phyloP scores from a whole-genome alignment of 1,140 invertebrate genomes.

The Gyrodactylus bullatarudis region DNA sequence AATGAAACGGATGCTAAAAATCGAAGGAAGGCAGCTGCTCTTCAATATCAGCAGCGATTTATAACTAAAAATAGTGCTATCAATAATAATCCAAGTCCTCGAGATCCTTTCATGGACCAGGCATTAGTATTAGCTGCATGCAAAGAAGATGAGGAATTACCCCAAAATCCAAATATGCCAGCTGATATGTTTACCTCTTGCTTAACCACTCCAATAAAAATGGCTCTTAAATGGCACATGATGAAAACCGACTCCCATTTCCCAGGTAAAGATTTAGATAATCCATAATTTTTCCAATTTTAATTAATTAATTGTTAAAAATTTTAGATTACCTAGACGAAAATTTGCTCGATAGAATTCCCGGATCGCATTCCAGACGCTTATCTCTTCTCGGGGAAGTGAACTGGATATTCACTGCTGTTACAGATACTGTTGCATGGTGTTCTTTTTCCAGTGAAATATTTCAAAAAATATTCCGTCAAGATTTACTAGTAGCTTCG shows the following conservation, averaged over 20 bases:
- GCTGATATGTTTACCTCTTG: slow-evolving; percentile 91
- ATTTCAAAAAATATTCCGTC: slow-evolving; percentile 72
- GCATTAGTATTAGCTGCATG: slow-evolving; percentile 88
- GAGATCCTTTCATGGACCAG: slow-evolving; percentile 25
- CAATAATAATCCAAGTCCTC: neutral
- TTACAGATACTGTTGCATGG: slow-evolving; percentile 99
- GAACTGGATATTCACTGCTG: slow-evolving; percentile 98
- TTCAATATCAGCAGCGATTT: neutral
- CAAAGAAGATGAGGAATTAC: slow-evolving; percentile 50
- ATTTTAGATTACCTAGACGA: slow-evolving; percentile 7
- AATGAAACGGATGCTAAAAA: neutral
- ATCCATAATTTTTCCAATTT: slow-evolving; percentile 7
- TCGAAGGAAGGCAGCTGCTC: neutral
- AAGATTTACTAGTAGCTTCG: slow-evolving; percentile 75
- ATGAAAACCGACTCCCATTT: neutral
- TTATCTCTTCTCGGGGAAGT: slow-evolving; percentile 85
- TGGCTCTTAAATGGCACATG: slow-evolving; percentile 48
- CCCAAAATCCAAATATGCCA: slow-evolving; percentile 87
- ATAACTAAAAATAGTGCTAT: too few species aligned
- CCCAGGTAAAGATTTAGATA: slow-evolving; percentile 2
- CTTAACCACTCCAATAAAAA: slow-evolving; percentile 84
- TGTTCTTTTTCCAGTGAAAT: slow-evolving; percentile 26
- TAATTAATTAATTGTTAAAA: slow-evolving; percentile 1
- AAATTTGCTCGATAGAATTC: slow-evolving; percentile 28
- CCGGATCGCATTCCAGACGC: slow-evolving; percentile 63